Conservation (phyloP, 2,797 vertebrate species). For the Peromyscus nudipes region DNA sequence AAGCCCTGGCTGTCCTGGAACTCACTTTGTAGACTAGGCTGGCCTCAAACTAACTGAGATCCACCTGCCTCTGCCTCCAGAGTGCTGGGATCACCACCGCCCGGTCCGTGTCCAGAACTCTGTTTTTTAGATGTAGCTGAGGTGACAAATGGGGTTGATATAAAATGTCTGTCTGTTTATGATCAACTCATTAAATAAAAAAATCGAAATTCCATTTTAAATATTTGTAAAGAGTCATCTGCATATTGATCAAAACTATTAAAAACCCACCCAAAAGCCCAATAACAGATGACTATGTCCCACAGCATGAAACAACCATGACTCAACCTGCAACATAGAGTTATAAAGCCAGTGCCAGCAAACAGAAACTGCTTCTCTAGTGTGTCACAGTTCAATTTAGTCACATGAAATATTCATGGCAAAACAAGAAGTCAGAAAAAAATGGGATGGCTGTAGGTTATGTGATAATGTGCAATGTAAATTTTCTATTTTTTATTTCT, state of each 20-base stretch:
- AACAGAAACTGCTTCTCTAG: background rate
- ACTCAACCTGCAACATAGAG: background rate
- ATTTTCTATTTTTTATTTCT: constrained; percentile 49
- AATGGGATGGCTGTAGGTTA: background rate
- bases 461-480: background rate
- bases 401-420: background rate
- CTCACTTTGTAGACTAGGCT: too few relatives aligned
- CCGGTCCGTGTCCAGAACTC: background rate
- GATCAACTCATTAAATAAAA: constrained; percentile 35
- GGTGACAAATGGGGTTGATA: constrained; percentile 34
- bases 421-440: constrained; percentile 51
- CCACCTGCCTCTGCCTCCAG: too few relatives aligned
- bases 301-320: constrained; percentile 24
- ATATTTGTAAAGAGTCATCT: constrained; percentile 23
- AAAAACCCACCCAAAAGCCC: background rate
- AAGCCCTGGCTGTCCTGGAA: too few relatives aligned
- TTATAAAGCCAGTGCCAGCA: constrained; percentile 19
- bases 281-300: background rate
- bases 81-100: too few relatives aligned
- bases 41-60: too few relatives aligned
- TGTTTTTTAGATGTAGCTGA: constrained; percentile 45
- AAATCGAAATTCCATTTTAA: constrained; percentile 36
- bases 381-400: constrained; percentile 49
- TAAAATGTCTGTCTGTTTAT: background rate
- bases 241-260: constrained; percentile 29